Evolutionary conservation across 2,888 invertebrate genomes (phyloP).

Genomic region (Didymodactylos carnosus): DNA sequence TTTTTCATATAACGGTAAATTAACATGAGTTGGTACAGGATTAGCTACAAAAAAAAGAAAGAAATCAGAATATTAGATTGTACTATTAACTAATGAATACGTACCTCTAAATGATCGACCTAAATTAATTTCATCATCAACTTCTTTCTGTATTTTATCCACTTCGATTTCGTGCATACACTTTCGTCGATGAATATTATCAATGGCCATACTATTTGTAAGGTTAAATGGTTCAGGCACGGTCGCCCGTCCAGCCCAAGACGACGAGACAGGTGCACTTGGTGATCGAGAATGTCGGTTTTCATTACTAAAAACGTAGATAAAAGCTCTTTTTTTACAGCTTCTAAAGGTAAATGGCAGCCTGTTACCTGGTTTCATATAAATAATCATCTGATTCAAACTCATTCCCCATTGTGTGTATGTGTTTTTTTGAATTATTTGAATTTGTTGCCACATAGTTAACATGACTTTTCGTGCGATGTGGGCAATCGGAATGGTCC

Average conservation of each 20-base stretch:
- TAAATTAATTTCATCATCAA: neutral
- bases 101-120: neutral
- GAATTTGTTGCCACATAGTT: neutral
- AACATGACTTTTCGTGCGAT: neutral
- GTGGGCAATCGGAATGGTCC: neutral
- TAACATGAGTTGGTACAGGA: constrained; percentile 32
- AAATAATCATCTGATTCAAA: neutral
- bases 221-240: constrained; percentile 10
- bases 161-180: neutral
- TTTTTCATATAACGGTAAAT: constrained; percentile 31
- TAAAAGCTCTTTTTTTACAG: neutral
- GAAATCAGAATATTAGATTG: too few relatives aligned
- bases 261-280: neutral
- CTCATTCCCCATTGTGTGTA: neutral
- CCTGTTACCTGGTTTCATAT: neutral
- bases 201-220: constrained; percentile 1
- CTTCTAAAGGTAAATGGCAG: too few relatives aligned
- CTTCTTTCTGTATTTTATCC: neutral
- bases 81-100: too few relatives aligned
- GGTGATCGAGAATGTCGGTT: neutral
- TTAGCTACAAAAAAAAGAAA: constrained; percentile 28
- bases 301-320: too few relatives aligned
- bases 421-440: neutral
- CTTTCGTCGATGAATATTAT: constrained; percentile 1
- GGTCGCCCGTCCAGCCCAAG: constrained; percentile 1